Base-by-base conservation (phyloP, 2,113 vertebrate species). In the Petroica traversi region DNA sequence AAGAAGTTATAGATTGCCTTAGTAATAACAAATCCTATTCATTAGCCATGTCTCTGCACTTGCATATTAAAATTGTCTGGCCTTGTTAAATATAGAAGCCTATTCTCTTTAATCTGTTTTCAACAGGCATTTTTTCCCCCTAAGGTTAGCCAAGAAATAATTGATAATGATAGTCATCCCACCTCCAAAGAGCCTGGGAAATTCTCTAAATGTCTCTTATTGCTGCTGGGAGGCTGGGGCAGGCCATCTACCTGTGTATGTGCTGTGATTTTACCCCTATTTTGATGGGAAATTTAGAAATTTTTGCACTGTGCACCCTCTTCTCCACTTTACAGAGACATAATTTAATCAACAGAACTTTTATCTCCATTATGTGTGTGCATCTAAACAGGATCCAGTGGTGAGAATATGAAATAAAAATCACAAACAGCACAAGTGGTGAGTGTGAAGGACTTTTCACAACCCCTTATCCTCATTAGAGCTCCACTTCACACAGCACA, bases 31-130 rank as follows among this genome's bases (percentile, higher is more conserved):
- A 58, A 83, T 93, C 58, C 83, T 88, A 33, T 73, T 88, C 43
- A 89, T 78, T 76, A 80, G 31, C 43, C n/a, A 64, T 76, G 69
- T 89, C 72, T 59, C 92, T 78, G 55, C 13, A 68, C 79, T 93
- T 81, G 59, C 73, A 49, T 71, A 80, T 88, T 90, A 88, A 93
- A 72, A 85, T 58, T 92, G 19, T 58, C 75, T 78, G 72, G 55
- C 75, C 61, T 94, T 93, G 41, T 93, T 87, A 92, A 91, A 94
- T 85, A 92, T 46, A 93, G 87, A 94, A 80, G 43, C 11, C 55
- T 66, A 49, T 59, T 88, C 66, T 88, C 61, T 79, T 92, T 67
- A 80, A 84, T 58, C 29, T 4, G 1, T 45, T 95, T 92, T 92
- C 55, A 93, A 64, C 41, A 71, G 52, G 45, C 54, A 3, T n/a